phyloP scores from a whole-genome alignment of 1,140 invertebrate genomes.

The Saccostrea glomerata region DNA sequence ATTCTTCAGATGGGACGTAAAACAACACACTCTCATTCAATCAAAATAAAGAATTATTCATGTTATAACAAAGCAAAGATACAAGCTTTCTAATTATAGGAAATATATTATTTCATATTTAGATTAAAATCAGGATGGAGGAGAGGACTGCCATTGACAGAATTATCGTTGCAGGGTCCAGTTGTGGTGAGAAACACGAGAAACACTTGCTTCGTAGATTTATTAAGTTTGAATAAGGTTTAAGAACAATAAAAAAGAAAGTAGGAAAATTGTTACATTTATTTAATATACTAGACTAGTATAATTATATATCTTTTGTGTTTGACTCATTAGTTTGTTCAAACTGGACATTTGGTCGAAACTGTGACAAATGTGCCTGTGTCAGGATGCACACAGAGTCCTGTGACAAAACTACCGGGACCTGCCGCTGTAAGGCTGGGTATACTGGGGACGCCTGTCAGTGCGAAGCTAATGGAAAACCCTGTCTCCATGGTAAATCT shows the following conservation, averaged over 20 bases:
- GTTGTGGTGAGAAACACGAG: neutral
- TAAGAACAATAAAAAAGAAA: neutral
- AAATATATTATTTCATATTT: neutral
- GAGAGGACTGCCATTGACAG: neutral
- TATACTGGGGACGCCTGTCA: neutral
- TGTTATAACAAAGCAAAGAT: too few relatives aligned
- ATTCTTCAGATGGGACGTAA: neutral
- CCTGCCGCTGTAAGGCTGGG: neutral
- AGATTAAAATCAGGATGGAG: neutral
- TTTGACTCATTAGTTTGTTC: neutral
- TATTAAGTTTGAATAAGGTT: neutral
- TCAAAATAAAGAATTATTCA: too few relatives aligned
- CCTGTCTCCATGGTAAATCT: neutral
- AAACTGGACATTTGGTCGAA: neutral
- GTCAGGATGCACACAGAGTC: neutral
- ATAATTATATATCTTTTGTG: neutral
- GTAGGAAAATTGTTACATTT: too few relatives aligned
- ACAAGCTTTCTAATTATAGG: too few relatives aligned
- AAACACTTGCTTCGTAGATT: neutral
- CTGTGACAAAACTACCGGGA: neutral
- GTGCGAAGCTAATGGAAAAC: neutral
- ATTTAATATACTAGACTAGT: neutral
- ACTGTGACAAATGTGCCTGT: constrained; percentile 16
- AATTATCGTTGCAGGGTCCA: neutral
- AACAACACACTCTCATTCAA: neutral